phyloP scores from a whole-genome alignment of 1,140 invertebrate species.

The Diachasmimorpha longicaudata region DNA sequence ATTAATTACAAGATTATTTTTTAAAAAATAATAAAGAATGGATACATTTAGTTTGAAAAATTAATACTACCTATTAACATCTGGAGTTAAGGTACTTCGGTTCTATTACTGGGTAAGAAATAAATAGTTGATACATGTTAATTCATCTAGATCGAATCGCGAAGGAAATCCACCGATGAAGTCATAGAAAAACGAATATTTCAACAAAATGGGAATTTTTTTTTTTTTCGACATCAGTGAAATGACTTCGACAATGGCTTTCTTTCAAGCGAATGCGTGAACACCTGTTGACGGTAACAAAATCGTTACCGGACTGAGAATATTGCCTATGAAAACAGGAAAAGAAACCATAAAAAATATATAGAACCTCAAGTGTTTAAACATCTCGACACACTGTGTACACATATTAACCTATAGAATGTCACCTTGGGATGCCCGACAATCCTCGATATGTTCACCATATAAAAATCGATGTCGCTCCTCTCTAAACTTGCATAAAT shows the following conservation, averaged over 20 bases:
- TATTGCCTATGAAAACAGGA: not conserved
- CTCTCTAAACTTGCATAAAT: not conserved
- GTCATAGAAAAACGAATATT: not conserved
- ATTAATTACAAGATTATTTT: not conserved
- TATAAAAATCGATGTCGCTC: not conserved
- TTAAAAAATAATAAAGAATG: not conserved
- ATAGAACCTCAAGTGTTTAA: not conserved
- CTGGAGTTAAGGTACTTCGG: not conserved
- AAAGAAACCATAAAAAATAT: not conserved
- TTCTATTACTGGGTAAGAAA: not conserved
- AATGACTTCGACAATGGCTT: constrained; percentile 15
- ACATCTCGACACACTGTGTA: not conserved
- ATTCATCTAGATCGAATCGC: not conserved
- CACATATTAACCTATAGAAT: not conserved
- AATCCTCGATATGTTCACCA: not conserved
- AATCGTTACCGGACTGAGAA: not conserved
- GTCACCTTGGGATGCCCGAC: not conserved
- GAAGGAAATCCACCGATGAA: not conserved
- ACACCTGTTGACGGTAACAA: not conserved
- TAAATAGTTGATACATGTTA: not conserved
- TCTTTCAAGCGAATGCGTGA: not conserved
- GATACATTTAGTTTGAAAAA: not conserved
- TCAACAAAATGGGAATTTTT: not conserved
- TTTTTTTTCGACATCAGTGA: not conserved
- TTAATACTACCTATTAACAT: not conserved